Evolutionary conservation across 2,113 vertebrate genomes (phyloP).

Genomic region (Erythrocercus mccallii): DNA sequence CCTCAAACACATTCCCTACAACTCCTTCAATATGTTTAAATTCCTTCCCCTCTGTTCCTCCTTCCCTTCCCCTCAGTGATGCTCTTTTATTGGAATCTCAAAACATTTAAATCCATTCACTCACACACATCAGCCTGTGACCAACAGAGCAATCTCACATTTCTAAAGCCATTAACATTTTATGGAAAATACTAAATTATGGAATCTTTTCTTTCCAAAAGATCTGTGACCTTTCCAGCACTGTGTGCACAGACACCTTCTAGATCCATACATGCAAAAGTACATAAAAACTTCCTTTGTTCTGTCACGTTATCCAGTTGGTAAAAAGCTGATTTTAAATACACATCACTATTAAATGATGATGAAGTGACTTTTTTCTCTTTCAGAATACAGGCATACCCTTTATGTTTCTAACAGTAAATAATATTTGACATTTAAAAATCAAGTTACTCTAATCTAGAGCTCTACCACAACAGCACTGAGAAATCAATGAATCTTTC

Average conservation of each 20-base stretch:
- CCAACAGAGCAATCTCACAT: not conserved
- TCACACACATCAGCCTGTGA: not conserved
- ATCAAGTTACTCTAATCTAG: slow-evolving; percentile 66
- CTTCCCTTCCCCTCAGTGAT: not conserved
- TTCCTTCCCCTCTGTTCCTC: not conserved
- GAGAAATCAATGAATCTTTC: slow-evolving; percentile 66
- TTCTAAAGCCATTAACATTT: not conserved
- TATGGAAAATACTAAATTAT: slow-evolving; percentile 6
- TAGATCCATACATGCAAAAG: not conserved
- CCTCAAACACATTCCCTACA: not conserved
- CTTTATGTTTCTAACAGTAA: slow-evolving; percentile 58
- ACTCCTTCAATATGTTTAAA: not conserved
- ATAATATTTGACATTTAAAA: slow-evolving; percentile 75
- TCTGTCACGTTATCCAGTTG: slow-evolving; percentile 15
- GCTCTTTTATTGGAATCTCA: not conserved
- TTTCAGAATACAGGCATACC: slow-evolving; percentile 3
- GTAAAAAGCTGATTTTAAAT: slow-evolving; percentile 38
- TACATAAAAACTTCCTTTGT: not conserved
- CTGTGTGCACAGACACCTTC: not conserved
- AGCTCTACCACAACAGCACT: slow-evolving; percentile 42
- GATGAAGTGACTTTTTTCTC: slow-evolving; percentile 27
- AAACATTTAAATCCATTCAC: not conserved
- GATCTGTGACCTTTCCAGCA: not conserved
- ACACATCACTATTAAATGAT: slow-evolving; percentile 22
- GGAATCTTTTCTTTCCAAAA: slow-evolving; percentile 17